Evolutionary conservation across 1,140 invertebrate species (phyloP), one percentile per base, ranked within the genome.

Genomic region (Cepaea nemoralis): DNA sequence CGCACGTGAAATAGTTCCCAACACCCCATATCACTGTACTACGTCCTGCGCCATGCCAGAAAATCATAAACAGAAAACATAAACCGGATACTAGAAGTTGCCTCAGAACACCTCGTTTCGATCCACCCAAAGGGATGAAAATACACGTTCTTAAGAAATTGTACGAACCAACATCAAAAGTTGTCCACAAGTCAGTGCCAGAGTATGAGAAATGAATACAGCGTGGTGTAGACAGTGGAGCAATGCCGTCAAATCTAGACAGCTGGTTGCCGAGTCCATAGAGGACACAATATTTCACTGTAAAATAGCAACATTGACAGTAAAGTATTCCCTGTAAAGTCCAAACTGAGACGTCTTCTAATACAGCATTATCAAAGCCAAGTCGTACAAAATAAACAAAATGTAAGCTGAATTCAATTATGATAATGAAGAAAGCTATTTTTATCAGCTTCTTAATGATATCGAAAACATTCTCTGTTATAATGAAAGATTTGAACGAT

Each of bases 101-200:
- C 80, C 92, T 91, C 1, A 89, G 69, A 35, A 93, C 85, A 6
- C 92, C 92, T n/a, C 91, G 89, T 70, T 91, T 85, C 70, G 91
- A 92, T 35, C 83, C 91, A 89, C 89, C 94, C 66, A 94, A 84
- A 48, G 96, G 96, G 77, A 95, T 93, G 88, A 97, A 98, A 83
- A 97, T 96, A 90, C 96, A 97, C 45, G 86, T 86, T n/a, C 80
- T 84, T n/a, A 86, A 48, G n/a, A 80, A 82, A 50, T 82, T 37
- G 74, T 81, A 83, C 12, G 80, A 31, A 81, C 87, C 85, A 82
- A 45, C 63, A 70, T 84, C 83, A 66, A 84, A 84, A 35, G 31
- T 90, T 84, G 91, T 95, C 97, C 97, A 99, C 95, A 99, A 97
- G 88, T 97, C 95, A 0, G 97, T 97, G 92, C 98, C 98, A n/a